These are phyloP conservation scores for Psix sp. DNA, from an alignment of 1,140 invertebrate genomes.

Conservation along the genomic window DNA sequence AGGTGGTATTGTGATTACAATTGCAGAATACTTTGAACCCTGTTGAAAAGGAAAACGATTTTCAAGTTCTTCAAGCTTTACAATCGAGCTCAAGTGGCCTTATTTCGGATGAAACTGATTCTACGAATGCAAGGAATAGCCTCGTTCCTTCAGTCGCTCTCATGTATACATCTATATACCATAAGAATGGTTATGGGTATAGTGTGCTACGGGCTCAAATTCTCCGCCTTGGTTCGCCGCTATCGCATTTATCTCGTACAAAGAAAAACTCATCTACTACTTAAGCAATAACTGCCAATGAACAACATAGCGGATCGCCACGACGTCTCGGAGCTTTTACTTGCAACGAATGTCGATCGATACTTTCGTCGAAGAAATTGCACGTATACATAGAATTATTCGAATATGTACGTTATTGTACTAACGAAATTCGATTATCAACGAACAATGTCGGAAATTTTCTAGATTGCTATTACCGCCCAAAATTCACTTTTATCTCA, in stretches of 20 bases:
- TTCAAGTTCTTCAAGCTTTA: slow-evolving; percentile 21
- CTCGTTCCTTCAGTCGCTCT: slow-evolving; percentile 22
- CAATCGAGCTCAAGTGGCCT: slow-evolving; percentile 6
- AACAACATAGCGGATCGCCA: no score
- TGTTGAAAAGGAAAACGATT: slow-evolving; percentile 46
- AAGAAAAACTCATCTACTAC: no score
- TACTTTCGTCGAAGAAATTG: no score
- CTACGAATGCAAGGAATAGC: slow-evolving; percentile 18
- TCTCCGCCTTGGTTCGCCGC: slow-evolving; percentile 10
- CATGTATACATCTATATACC: slow-evolving; percentile 49
- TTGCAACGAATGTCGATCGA: no score
- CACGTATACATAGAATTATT: no score
- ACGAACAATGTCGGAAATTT: no score
- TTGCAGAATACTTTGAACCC: slow-evolving; percentile 39
- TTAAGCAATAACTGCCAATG: slow-evolving; percentile 38
- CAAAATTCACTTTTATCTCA: no score
- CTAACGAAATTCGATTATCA: no score
- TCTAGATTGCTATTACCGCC: no score
- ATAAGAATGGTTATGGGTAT: slow-evolving; percentile 64
- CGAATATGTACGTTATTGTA: no score
- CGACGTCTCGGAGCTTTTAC: no score
- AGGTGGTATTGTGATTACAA: slow-evolving; percentile 46
- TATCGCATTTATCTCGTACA: slow-evolving; percentile 28
- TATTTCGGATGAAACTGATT: slow-evolving; percentile 54
- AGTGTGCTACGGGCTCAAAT: slow-evolving; percentile 18